Base-by-base conservation (phyloP, 2,888 invertebrate species). In the Epirrhoe tristata region DNA sequence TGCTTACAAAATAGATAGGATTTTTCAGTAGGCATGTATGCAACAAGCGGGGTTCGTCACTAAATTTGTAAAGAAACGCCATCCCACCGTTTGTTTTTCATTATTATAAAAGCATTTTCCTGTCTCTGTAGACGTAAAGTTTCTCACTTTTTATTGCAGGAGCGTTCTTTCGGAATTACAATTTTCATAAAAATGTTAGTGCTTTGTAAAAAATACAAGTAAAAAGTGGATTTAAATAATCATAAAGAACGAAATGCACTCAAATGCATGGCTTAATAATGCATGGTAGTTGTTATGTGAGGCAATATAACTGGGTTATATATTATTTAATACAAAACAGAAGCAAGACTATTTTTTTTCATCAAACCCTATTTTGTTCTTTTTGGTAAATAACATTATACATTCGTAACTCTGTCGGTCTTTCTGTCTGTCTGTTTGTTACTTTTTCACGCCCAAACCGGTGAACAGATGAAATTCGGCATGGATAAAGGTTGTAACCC, bases 71-170 rank as follows among this genome's bases (percentile, higher is more conserved):
- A 78, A 77, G 74, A 81, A 81, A 75, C 70, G 69, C 63, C 69
- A 54, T 66, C 70, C 66, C 69, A 70, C 53, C 55, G 48, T 46
- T 58, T 64, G 62, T 69, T 81, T 78, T 81, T 86, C 85, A 85
- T 86, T 85, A 83, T 80, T 80, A 79, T 84, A 78, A 85, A 84
- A 86, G 85, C 82, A 77, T 84, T 81, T 76, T 69, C 57, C 56
- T 76, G 77, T 83, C 76, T 77, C 74, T 71, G 68, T 65, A 72
- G 76, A 72, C 69, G 64, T 72, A 70, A 75, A 74, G 71, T 75
- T 72, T 53, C 34, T 55, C 48, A 56, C 58, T 65, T 60, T 63
- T 46, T 57, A 64, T 64, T 64, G 64, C 16, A 32, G 46, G 53
- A 53, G 43, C 60, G 56, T 62, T 53, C 58, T 58, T 56, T 60